A percentile compares a stretch with the other conserved stretches of the same genome.
phyloP scores from a whole-genome alignment of 2,113 vertebrate genomes.

The Siniperca knerii region DNA sequence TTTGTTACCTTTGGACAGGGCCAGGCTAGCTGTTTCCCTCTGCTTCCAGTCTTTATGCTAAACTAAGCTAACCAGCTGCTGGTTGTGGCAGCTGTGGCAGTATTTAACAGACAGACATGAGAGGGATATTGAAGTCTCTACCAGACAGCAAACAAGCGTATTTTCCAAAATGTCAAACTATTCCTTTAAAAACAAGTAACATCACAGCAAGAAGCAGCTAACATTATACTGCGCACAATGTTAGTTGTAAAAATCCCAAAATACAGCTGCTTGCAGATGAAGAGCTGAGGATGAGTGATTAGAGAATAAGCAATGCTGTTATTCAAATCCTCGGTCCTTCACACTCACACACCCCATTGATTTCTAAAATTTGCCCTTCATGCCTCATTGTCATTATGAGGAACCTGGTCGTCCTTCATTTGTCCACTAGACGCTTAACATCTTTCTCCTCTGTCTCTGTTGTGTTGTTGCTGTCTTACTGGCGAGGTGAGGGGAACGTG shows the following conservation, averaged over 20 bases:
- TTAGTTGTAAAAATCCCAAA: not conserved
- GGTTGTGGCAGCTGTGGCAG: not conserved
- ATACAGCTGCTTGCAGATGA: not conserved
- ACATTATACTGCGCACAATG: too few species aligned
- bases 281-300: slow-evolving; percentile 1
- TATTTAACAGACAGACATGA: slow-evolving; percentile 11
- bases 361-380: slow-evolving; percentile 30
- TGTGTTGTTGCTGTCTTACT: slow-evolving; percentile 37
- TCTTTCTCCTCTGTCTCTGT: slow-evolving; percentile 27
- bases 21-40: not conserved
- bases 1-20: not conserved
- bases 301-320: not conserved
- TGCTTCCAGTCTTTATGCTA: slow-evolving; percentile 5
- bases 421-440: slow-evolving; percentile 23
- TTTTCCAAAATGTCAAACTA: not conserved
- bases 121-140: too few species aligned
- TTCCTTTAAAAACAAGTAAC: not conserved
- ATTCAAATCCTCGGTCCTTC: not conserved
- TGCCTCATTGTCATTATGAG: slow-evolving; percentile 45
- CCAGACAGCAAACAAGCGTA: too few species aligned
- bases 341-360: not conserved
- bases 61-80: not conserved
- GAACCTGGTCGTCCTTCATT: slow-evolving; percentile 47
- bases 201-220: not conserved
- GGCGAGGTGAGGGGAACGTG: slow-evolving; percentile 12